Evolutionary conservation across 2,797 vertebrate species (phyloP).

Genomic region (Danio albolineatus): DNA sequence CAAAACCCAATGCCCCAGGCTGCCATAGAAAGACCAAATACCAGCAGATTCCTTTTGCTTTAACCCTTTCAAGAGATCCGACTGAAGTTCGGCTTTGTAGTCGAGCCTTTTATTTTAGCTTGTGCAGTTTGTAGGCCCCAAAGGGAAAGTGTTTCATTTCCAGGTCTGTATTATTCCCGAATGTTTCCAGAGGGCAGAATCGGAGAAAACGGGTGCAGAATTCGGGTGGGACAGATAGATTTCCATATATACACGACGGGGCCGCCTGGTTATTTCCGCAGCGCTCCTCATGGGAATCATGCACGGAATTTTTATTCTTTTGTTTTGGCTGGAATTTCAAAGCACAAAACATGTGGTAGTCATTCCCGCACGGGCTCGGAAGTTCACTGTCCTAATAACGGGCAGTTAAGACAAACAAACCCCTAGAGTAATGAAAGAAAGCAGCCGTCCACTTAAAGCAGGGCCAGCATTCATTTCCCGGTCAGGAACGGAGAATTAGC

Average conservation of each 20-base stretch:
- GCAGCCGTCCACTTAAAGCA: constrained; percentile 54
- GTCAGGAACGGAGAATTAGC: constrained; percentile 19
- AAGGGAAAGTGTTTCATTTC: constrained; percentile 71
- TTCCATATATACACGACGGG: constrained; percentile 23
- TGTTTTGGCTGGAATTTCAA: constrained; percentile 51
- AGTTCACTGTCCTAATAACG: constrained; percentile 74
- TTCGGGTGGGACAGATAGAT: constrained; percentile 31
- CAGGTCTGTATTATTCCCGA: constrained; percentile 66
- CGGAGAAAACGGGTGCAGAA: constrained; percentile 21
- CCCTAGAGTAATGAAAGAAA: constrained; percentile 66
- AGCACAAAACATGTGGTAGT: constrained; percentile 69
- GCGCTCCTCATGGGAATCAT: constrained; percentile 44
- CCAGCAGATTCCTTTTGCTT: constrained; percentile 46
- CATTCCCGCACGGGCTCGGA: constrained; percentile 65
- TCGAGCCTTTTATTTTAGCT: not conserved
- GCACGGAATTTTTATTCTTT: constrained; percentile 39
- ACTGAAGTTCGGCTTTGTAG: constrained; percentile 66
- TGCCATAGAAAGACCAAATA: constrained; percentile 47
- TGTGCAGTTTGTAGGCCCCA: constrained; percentile 61
- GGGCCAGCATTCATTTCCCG: constrained; percentile 28
- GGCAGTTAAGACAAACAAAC: constrained; percentile 66
- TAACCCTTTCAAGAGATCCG: constrained; percentile 35
- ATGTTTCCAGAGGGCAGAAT: constrained; percentile 40
- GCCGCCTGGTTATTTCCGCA: constrained; percentile 44
- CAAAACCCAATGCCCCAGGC: constrained; percentile 60